Evolutionary conservation across 2,888 invertebrate genomes (phyloP).

Genomic region (Drosophila percnosoma): DNA sequence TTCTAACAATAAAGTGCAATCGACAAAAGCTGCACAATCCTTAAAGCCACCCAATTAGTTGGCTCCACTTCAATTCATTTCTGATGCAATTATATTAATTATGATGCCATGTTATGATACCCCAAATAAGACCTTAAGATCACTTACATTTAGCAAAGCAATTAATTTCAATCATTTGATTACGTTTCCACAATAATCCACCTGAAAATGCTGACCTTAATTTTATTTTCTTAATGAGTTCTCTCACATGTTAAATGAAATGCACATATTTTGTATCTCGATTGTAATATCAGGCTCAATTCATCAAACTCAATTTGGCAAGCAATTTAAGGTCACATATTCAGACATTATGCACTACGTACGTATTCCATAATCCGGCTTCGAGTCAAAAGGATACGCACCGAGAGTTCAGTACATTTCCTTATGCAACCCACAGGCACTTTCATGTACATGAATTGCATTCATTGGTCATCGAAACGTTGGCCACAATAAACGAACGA

Average conservation of each 20-base stretch:
- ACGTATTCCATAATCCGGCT: slow-evolving; percentile 31
- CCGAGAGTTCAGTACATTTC: slow-evolving; percentile 23
- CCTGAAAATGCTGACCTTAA: neutral
- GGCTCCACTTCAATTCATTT: neutral
- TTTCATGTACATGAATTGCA: slow-evolving; percentile 53
- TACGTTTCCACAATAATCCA: neutral
- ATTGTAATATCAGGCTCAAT: slow-evolving; percentile 36
- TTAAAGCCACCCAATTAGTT: neutral
- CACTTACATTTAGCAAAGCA: neutral
- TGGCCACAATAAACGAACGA: slow-evolving; percentile 49
- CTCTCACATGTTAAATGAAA: neutral
- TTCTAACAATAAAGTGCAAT: neutral
- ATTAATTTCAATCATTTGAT: slow-evolving; percentile 4
- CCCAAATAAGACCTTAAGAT: neutral
- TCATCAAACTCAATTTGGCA: slow-evolving; percentile 45
- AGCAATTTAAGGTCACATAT: slow-evolving; percentile 49
- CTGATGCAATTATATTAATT: neutral
- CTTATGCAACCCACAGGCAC: slow-evolving; percentile 52
- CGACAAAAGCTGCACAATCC: neutral
- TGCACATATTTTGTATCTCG: slow-evolving; percentile 1
- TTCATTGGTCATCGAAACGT: slow-evolving; percentile 52
- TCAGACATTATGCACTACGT: slow-evolving; percentile 41
- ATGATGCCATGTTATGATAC: too few species aligned
- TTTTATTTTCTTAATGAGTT: slow-evolving; percentile 7
- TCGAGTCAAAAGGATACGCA: neutral